phyloP scores from a whole-genome alignment of 2,888 invertebrate species.

The Philereme transversata region DNA sequence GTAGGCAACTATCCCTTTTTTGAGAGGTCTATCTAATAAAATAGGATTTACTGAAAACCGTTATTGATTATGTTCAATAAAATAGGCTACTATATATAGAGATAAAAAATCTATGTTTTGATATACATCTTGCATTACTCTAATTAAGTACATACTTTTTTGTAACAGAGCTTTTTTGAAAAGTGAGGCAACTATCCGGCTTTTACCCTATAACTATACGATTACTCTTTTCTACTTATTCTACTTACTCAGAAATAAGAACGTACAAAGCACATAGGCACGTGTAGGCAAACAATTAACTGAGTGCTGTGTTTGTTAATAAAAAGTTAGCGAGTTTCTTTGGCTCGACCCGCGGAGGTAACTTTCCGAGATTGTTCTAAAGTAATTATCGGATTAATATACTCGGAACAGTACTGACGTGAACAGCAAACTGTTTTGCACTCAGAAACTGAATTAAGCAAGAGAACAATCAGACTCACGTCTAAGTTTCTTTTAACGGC shows the following conservation, averaged over 20 bases:
- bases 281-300: constrained; percentile 64
- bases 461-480: constrained; percentile 77
- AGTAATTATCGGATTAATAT: constrained; percentile 83
- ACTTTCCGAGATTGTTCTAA: constrained; percentile 78
- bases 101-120: too few species aligned
- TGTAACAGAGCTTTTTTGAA: too few species aligned
- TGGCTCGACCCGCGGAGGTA: constrained; percentile 57
- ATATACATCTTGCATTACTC: too few species aligned
- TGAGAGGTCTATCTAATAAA: too few species aligned
- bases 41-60: too few species aligned
- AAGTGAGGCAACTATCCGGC: too few species aligned
- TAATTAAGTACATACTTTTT: too few species aligned
- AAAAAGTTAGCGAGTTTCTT: constrained; percentile 70
- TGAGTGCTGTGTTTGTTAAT: constrained; percentile 67
- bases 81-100: too few species aligned
- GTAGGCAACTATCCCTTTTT: too few species aligned
- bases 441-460: constrained; percentile 79
- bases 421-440: constrained; percentile 66
- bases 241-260: constrained; percentile 31
- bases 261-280: constrained; percentile 41
- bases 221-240: constrained; percentile 21
- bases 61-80: too few species aligned
- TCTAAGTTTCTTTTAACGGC: constrained; percentile 83
- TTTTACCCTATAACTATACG: background rate
- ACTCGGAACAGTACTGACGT: constrained; percentile 59